These are phyloP conservation scores for Planiliza haematocheilus DNA, from an alignment of 2,113 vertebrate genomes.

Conservation along the genomic window DNA sequence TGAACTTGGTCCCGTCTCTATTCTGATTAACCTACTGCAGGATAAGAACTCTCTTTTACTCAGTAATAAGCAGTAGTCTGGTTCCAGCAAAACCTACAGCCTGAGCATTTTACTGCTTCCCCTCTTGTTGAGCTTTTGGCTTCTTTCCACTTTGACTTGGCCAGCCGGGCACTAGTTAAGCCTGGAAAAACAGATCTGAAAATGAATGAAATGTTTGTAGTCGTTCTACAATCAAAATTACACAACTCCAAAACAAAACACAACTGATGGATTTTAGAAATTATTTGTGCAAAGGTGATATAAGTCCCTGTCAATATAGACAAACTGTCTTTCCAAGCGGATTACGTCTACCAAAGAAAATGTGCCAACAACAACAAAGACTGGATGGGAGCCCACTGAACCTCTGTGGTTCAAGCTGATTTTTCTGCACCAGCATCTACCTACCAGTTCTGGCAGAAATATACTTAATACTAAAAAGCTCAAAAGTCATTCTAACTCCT, in stretches of 20 bases:
- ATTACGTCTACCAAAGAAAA: neutral
- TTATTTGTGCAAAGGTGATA: neutral
- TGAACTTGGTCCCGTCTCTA: too few relatives aligned
- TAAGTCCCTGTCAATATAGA: neutral
- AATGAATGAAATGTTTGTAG: slow-evolving; percentile 22
- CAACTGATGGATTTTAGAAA: neutral
- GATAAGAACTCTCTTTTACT: too few relatives aligned
- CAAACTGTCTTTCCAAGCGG: neutral
- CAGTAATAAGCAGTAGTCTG: too few relatives aligned
- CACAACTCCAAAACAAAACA: neutral
- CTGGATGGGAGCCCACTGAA: neutral
- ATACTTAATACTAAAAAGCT: too few relatives aligned
- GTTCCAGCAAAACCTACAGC: too few relatives aligned
- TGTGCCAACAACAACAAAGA: neutral
- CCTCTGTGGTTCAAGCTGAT: too few relatives aligned
- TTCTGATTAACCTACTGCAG: too few relatives aligned
- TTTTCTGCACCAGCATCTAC: too few relatives aligned
- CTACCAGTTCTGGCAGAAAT: too few relatives aligned
- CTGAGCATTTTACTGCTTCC: neutral
- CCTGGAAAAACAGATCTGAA: slow-evolving; percentile 1
- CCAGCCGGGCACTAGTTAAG: neutral
- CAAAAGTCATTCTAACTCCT: too few relatives aligned
- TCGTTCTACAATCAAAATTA: slow-evolving; percentile 1
- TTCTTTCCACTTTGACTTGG: slow-evolving; percentile 7
- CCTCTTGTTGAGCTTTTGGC: neutral